Conservation (phyloP, 2,113 vertebrate species). For the Leuciscus idus region DNA sequence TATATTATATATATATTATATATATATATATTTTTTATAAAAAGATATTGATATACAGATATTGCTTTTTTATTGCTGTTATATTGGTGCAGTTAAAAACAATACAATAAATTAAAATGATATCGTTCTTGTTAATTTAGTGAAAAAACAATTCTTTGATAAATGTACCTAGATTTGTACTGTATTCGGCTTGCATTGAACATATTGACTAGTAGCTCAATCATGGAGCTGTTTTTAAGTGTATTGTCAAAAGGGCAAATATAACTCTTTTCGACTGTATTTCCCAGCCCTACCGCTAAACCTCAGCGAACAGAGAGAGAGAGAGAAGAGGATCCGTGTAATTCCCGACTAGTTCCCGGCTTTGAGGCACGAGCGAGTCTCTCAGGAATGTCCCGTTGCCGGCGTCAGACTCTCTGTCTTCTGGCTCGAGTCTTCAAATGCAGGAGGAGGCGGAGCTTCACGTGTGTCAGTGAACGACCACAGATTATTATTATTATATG, state of each 20-base stretch:
- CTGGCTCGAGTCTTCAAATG: not conserved
- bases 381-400: slow-evolving; percentile 18
- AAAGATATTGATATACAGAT: too few relatives aligned
- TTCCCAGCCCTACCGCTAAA: not conserved
- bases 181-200: not conserved
- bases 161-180: too few relatives aligned
- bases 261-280: not conserved
- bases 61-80: not conserved
- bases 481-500: not conserved
- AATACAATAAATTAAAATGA: too few relatives aligned
- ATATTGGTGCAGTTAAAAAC: not conserved
- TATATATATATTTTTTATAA: too few relatives aligned
- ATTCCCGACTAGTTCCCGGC: not conserved
- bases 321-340: not conserved
- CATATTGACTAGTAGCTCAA: not conserved
- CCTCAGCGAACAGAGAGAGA: not conserved
- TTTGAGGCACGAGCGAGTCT: not conserved
- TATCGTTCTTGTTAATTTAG: too few relatives aligned
- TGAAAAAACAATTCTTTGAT: too few relatives aligned
- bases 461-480: not conserved
- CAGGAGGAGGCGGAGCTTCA: not conserved
- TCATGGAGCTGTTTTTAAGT: not conserved
- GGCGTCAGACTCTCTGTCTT: not conserved
- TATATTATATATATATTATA: too few relatives aligned
- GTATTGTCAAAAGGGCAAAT: not conserved